Evolutionary conservation across 2,113 vertebrate species (phyloP).

Genomic region (Rhadina sibilatrix): DNA sequence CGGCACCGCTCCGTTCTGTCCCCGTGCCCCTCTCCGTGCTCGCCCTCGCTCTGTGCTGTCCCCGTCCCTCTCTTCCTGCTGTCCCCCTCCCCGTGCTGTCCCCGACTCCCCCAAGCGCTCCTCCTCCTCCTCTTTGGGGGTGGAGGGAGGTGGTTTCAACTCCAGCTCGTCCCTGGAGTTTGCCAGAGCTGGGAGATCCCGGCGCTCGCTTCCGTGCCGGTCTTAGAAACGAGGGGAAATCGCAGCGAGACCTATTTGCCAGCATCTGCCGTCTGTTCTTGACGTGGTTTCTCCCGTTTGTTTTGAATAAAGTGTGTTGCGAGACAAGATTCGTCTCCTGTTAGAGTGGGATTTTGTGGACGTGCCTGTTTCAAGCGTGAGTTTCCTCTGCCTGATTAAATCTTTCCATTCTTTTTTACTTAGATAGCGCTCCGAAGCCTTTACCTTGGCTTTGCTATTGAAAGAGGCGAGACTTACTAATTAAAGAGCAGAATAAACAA

Average conservation of each 20-base stretch:
- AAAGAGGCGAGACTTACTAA: not conserved
- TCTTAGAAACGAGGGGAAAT: not conserved
- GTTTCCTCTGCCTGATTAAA: constrained; percentile 14
- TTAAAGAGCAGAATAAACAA: not conserved
- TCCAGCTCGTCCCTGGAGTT: not conserved
- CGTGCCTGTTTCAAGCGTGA: constrained; percentile 14
- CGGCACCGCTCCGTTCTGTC: not conserved
- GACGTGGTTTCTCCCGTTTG: not conserved
- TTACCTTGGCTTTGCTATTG: not conserved
- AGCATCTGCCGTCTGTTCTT: not conserved
- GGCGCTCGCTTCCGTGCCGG: not conserved
- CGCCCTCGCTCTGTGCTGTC: not conserved
- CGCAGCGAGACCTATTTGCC: not conserved
- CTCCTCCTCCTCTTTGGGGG: not conserved
- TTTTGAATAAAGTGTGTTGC: constrained; percentile 29
- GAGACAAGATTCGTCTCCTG: not conserved
- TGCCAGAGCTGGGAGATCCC: not conserved
- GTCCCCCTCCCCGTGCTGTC: not conserved
- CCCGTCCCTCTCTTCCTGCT: not conserved
- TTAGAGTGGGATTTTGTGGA: not conserved
- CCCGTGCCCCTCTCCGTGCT: not conserved
- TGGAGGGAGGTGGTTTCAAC: not conserved
- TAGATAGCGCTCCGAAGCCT: not conserved
- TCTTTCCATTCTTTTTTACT: constrained; percentile 15
- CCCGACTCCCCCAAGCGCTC: not conserved